A percentile compares a stretch with the other conserved stretches of the same genome.
Conservation (phyloP, 2,113 vertebrate genomes). For the Aegithalos caudatus region DNA sequence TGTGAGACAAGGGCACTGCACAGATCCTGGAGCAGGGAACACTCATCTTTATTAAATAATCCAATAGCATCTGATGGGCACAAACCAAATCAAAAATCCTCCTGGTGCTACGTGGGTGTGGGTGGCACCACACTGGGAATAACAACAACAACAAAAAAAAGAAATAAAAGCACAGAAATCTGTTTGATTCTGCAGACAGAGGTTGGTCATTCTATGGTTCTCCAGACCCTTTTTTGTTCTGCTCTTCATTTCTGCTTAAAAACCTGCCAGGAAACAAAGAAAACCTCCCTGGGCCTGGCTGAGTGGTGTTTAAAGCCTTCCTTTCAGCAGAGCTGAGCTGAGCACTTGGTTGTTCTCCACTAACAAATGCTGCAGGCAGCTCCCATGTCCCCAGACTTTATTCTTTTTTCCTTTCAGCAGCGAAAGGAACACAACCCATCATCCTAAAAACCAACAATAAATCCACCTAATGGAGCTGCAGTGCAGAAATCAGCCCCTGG, state of each 20-base stretch:
- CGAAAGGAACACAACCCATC: not conserved
- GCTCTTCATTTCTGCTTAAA: not conserved
- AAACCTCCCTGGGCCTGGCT: not conserved
- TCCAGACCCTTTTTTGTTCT: not conserved
- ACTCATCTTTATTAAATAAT: not conserved
- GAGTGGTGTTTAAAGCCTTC: not conserved
- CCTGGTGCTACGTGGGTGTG: fast-evolving
- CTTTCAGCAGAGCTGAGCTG: not conserved
- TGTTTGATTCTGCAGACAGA: not conserved
- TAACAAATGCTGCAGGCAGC: not conserved
- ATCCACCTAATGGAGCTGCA: not conserved
- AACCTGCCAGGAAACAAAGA: not conserved
- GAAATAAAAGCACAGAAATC: not conserved
- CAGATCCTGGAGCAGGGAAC: not conserved
- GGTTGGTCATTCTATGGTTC: not conserved
- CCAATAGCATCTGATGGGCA: not conserved
- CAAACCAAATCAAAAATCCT: not conserved
- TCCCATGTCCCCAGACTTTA: fast-evolving
- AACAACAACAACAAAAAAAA: not conserved
- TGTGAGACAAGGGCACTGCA: not conserved
- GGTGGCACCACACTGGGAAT: not conserved
- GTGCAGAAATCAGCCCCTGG: not conserved
- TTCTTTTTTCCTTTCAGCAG: not conserved
- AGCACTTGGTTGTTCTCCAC: not conserved
- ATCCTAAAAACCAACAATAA: not conserved